A percentile compares a stretch with the other conserved stretches of the same genome.
Evolutionary conservation across 2,797 vertebrate species (phyloP).

Genomic region (Oreortyx pictus): DNA sequence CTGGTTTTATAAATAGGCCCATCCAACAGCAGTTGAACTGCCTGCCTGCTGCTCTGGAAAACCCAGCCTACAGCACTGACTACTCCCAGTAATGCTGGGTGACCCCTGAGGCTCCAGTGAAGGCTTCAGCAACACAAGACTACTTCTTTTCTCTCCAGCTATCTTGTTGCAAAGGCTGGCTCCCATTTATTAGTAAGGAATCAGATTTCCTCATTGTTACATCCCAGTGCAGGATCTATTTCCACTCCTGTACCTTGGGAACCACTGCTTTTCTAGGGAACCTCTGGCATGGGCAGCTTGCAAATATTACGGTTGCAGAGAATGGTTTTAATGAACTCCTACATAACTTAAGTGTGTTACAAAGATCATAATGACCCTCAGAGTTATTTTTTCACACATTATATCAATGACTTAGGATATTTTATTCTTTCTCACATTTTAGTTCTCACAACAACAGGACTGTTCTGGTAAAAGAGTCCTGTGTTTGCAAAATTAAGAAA

Average conservation of each 20-base stretch:
- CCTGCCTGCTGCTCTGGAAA: not conserved
- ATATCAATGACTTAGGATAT: not conserved
- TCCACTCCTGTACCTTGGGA: not conserved
- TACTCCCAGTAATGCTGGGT: not conserved
- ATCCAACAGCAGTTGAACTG: not conserved
- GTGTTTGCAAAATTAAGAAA: not conserved
- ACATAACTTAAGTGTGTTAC: not conserved
- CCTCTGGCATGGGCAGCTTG: not conserved
- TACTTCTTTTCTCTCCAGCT: not conserved
- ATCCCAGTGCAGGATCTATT: not conserved
- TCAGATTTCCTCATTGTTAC: not conserved
- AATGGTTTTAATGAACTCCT: not conserved
- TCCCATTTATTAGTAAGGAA: not conserved
- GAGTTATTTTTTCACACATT: not conserved
- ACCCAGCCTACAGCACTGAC: not conserved
- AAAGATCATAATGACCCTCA: not conserved
- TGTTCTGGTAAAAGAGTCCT: not conserved
- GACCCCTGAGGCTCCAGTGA: not conserved
- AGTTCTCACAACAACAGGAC: not conserved
- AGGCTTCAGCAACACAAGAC: not conserved
- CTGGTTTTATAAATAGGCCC: slow-evolving; percentile 48
- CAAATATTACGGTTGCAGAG: not conserved
- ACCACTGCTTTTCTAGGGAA: not conserved
- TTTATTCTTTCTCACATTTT: not conserved
- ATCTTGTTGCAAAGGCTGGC: not conserved